Base-by-base conservation (phyloP, 2,113 vertebrate genomes). In the Ploceus nigricollis region DNA sequence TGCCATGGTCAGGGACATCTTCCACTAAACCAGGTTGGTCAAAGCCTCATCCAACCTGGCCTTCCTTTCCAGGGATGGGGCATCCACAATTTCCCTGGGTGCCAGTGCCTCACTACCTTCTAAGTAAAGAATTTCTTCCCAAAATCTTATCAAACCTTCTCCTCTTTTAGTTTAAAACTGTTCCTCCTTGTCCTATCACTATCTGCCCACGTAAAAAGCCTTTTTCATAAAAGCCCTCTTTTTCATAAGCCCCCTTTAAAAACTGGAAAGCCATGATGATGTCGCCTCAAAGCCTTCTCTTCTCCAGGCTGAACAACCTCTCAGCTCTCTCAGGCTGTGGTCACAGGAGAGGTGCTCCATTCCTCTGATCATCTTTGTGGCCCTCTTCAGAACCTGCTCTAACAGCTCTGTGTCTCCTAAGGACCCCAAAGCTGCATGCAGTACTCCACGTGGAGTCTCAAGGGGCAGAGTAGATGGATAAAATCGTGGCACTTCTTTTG, bases 121-220 rank as follows among this genome's bases (percentile, higher is more conserved):
- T 44, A 48, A 54, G 19, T 24, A 45, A 45, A 78, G 6, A n/a
- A 56, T 17, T 47, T 48, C 40, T 35, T 56, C 30, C 21, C 31
- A 71, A 31, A 12, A 31, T 56, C 48, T 56, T 35, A 25, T 31
- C 9, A 40, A 64, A 42, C 13, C 21, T 40, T 35, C 30, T 63
- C 24, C 7, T 56, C 25, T 56, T 71, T 27, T 8, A 64, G 30
- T 31, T 71, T 35, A 42, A 56, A 71, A 71, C 14, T 25, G 7
- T 42, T 42, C 7, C 9, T n/a, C 11, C 35, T 63, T 48, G 8
- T 31, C 30, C 11, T 31, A 8, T 63, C 11, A 25, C n/a, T 63
- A n/a, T n/a, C 19, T 39, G 10, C 7, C 10, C 10, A 3, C 1
- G 1, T 25, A n/a, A 21, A 70, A 70, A 30, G 8, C 3, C 4